phyloP scores from a whole-genome alignment of 1,140 invertebrate species.

The Cryptotermes secundus region DNA sequence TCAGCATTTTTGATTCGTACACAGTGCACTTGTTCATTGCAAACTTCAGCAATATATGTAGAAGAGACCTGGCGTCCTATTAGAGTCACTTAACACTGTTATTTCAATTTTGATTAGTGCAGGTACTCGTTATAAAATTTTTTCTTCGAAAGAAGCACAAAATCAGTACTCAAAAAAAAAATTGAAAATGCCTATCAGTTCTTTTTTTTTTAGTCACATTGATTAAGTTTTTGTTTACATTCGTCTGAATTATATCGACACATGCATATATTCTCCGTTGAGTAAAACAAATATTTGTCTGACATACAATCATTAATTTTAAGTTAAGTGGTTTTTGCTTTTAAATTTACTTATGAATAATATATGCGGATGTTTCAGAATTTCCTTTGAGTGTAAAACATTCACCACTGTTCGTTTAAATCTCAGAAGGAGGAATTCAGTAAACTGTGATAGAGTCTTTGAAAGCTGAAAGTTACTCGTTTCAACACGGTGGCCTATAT shows the following conservation, averaged over 20 bases:
- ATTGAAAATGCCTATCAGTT: not conserved
- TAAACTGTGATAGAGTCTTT: not conserved
- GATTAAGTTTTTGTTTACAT: not conserved
- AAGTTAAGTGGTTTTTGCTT: not conserved
- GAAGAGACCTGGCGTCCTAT: not conserved
- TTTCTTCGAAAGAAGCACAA: no score
- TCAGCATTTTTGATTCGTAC: not conserved
- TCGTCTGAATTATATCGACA: not conserved
- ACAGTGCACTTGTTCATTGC: not conserved
- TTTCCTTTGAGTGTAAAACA: not conserved
- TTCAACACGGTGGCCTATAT: not conserved
- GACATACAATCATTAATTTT: not conserved
- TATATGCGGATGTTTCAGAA: not conserved
- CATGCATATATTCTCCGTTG: not conserved
- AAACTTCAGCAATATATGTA: not conserved
- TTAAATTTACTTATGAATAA: not conserved
- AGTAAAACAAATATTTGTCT: not conserved
- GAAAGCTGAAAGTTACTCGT: not conserved
- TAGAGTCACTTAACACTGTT: not conserved
- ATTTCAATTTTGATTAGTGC: not conserved
- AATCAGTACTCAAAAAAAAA: no score
- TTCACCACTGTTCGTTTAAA: not conserved
- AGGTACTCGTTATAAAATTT: no score
- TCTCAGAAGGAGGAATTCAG: not conserved
- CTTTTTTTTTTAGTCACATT: not conserved